Base-by-base conservation (phyloP, 1,140 invertebrate species). In the Drosophila kanapiae region DNA sequence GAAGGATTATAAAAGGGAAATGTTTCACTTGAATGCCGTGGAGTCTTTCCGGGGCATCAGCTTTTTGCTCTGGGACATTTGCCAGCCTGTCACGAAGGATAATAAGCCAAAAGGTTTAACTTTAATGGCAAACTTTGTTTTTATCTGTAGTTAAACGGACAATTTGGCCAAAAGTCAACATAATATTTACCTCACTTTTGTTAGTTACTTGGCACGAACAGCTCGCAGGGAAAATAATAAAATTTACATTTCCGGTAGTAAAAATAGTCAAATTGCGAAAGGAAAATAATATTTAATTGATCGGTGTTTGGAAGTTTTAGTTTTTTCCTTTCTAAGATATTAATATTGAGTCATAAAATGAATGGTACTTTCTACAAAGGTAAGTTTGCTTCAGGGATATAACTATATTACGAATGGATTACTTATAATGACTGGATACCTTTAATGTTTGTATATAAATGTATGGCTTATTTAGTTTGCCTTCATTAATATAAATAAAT, bases 1-100 rank as follows among this genome's bases (percentile, higher is more conserved):
- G 70, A 72, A 60, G 68, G 70, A 57, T 71, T 58, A 72, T 60
- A 72, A 59, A 59, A 74, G 42, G 68, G 51, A 71, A 71, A 70
- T 71, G 69, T 58, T 49, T 58, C 51, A 70, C 51, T 71, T 49
- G 53, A 56, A 40, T 69, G 53, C 53, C 53, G 62, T 42, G 35
- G n/a, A 27, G 37, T 68, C 45, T 69, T 62, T 7, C n/a, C 10
- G 45, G 7, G 61, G 13, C 35, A 33, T 23, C 61, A 33, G 31
- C 61, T 23, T 37, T 54, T 31, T 18, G 38, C 53, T 38, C 53
- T n/a, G 62, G 23, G 38, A 70, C 67, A 45, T 56, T 70, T 68
- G 63, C 63, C 64, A 37, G 67, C 48, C 67, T 72, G 70, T 72
- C 70, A 72, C 70, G 68, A 60, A 60, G 68, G 68, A 48, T 70